These are phyloP conservation scores for Chelon labrosus DNA, from an alignment of 2,797 vertebrate genomes.

Conservation along the genomic window DNA sequence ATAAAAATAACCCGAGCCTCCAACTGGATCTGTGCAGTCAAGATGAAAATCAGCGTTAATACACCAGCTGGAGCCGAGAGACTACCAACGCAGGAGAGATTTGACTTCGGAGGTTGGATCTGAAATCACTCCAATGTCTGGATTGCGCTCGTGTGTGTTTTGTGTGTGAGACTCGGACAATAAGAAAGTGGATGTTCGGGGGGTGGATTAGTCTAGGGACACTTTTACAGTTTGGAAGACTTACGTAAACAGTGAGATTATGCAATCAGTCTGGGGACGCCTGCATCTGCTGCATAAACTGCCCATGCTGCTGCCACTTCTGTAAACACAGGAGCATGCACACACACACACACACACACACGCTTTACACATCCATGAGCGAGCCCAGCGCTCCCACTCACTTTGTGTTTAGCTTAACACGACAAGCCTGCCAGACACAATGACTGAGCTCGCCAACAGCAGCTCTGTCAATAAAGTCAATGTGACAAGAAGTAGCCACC, in stretches of 20 bases:
- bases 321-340: constrained; percentile 33
- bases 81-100: constrained; percentile 13
- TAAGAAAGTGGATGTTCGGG: constrained; percentile 37
- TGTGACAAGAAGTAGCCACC: constrained; percentile 63
- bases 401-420: constrained; percentile 27
- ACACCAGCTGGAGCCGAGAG: constrained; percentile 37
- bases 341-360: constrained; percentile 13
- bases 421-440: constrained; percentile 53
- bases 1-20: constrained; percentile 65
- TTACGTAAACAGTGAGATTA: constrained; percentile 78
- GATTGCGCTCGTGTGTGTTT: not conserved
- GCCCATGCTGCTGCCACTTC: constrained; percentile 63
- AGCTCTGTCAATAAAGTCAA: constrained; percentile 41
- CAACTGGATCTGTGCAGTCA: constrained; percentile 55
- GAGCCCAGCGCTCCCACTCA: constrained; percentile 37
- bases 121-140: constrained; percentile 24
- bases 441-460: constrained; percentile 54
- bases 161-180: constrained; percentile 32
- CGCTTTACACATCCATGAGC: constrained; percentile 52
- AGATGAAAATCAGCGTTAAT: constrained; percentile 59
- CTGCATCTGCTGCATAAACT: constrained; percentile 73
- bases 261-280: constrained; percentile 73
- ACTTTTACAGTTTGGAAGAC: constrained; percentile 69
- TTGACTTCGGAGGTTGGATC: constrained; percentile 12
- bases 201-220: constrained; percentile 62